Conservation (phyloP, 2,888 invertebrate genomes). For the Danaus chrysippus region DNA sequence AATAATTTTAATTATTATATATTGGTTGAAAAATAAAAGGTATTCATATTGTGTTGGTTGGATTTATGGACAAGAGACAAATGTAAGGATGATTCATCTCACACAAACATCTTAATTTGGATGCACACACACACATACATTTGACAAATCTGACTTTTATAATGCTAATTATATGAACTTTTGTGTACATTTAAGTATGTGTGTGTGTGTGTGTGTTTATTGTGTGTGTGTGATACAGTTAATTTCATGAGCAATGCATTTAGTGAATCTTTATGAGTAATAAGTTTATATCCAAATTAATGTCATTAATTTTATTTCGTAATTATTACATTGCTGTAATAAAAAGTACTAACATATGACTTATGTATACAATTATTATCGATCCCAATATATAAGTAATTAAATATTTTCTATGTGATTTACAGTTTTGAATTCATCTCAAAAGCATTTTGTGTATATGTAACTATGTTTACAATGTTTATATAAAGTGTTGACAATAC, state of each 20-base stretch:
- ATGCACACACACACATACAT: slow-evolving; percentile 10
- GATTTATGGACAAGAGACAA: slow-evolving; percentile 12
- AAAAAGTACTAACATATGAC: no score
- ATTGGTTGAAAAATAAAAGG: no score
- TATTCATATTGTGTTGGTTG: slow-evolving; percentile 10
- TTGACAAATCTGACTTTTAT: slow-evolving; percentile 4
- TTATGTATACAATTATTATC: no score
- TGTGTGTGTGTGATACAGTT: slow-evolving; percentile 1
- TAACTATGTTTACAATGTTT: background rate
- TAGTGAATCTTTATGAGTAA: background rate
- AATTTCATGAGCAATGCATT: background rate
- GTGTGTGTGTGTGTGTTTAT: background rate
- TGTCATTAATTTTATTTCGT: background rate
- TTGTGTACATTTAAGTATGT: background rate
- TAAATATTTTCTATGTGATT: no score
- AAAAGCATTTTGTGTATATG: background rate
- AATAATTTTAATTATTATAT: no score
- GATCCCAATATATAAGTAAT: no score
- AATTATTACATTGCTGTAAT: no score
- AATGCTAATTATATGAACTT: background rate
- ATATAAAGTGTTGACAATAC: slow-evolving; percentile 20
- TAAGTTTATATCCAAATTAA: background rate
- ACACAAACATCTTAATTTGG: slow-evolving; percentile 1
- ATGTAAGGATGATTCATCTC: slow-evolving; percentile 19
- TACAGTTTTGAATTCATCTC: background rate